Evolutionary conservation across 30 jellyfish, hydroid and myxozoan species (phyloP), one percentile per base, ranked within the genome.

Genomic region (Mastigias papua): DNA sequence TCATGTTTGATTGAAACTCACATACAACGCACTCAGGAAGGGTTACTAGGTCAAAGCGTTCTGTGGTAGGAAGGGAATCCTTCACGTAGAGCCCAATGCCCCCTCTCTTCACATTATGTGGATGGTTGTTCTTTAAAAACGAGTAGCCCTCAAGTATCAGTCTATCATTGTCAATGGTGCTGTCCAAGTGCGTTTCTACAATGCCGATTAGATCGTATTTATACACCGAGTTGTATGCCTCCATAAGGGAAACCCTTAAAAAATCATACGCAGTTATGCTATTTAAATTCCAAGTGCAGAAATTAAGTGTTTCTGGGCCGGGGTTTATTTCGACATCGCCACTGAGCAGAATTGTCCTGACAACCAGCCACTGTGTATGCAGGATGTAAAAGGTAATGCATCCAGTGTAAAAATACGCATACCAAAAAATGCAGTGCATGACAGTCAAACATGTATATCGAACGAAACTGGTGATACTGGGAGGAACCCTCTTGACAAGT

Each of bases 251-350:
- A 27, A 63, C 83, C 46, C 83, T 65, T 81, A 85, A 73, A 64
- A 85, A 85, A 86, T 75, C 94, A 85, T 85, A 62, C 79, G 88
- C 86, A 54, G 94, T 48, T 69, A 73, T 73, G 66, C 88, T 81
- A 69, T 81, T 81, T 67, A 85, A 78, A 57, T 85, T 85, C 94
- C 88, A 85, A 20, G 82, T 70, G 88, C 88, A 57, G 54, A 73
- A 85, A 62, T 85, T 50, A 29, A 85, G 73, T 34, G 88, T 48
- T 60, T 85, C 94, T 20, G 88, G 94, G 54, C 94, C 94, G 64
- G 94, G 88, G 63, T 85, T 85, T 29, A 80, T 48, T 73, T 85
- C 94, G 7, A 85, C 94, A 85, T 85, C 88, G 66, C 94, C 75
- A 71, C 94, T 85, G 46, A 85, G 86, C 88, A 85, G 78, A 67